These are phyloP conservation scores for Goniozus legneri DNA, from an alignment of 1,140 invertebrate genomes.

Conservation along the genomic window DNA sequence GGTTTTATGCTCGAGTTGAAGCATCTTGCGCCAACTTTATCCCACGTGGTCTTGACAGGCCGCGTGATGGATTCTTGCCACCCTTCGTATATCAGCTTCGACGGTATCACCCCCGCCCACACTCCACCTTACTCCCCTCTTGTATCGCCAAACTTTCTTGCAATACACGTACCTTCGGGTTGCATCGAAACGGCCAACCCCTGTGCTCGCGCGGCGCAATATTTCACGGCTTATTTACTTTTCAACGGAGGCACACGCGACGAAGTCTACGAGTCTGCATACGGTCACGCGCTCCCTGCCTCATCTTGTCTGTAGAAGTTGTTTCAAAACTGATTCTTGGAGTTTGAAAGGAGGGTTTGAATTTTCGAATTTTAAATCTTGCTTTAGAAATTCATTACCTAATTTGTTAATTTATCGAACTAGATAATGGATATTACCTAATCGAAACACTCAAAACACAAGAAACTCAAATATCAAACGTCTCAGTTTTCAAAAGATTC, in stretches of 20 bases:
- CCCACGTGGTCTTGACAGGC: constrained; percentile 24
- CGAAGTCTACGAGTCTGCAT: neutral
- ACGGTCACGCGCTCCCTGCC: constrained; percentile 14
- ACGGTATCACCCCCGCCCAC: constrained; percentile 5
- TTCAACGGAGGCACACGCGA: constrained; percentile 8
- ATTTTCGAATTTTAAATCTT: too few relatives aligned
- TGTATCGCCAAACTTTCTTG: neutral
- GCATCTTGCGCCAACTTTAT: constrained; percentile 14
- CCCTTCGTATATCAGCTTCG: neutral
- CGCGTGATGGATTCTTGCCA: constrained; percentile 22
- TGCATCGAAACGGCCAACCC: neutral
- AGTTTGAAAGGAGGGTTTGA: too few relatives aligned
- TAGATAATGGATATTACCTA: too few relatives aligned
- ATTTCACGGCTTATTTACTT: constrained; percentile 31
- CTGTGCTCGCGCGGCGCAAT: constrained; percentile 8
- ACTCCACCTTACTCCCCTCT: neutral
- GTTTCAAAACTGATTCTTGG: too few relatives aligned
- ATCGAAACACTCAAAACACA: neutral
- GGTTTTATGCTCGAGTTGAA: too few relatives aligned
- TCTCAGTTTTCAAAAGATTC: too few relatives aligned
- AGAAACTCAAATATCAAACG: too few relatives aligned
- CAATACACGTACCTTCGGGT: neutral
- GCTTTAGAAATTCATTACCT: too few relatives aligned
- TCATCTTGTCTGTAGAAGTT: too few relatives aligned
- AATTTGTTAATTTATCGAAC: too few relatives aligned